Base-by-base conservation (phyloP, 30 jellyfish, hydroid and myxozoan genomes). In the Pelagia noctiluca region DNA sequence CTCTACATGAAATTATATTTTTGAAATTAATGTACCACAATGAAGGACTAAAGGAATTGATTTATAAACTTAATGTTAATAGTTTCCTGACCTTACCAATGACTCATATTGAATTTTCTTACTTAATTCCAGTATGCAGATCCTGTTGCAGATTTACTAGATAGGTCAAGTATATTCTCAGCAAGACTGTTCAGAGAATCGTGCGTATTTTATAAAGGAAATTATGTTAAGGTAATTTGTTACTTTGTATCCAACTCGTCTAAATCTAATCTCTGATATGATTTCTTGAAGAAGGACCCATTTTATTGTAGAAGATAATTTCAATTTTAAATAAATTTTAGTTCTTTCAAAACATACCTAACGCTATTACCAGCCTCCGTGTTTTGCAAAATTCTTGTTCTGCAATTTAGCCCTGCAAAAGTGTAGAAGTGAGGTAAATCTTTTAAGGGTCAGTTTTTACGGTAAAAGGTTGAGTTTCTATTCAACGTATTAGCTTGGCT, bases 131-230 rank as follows among this genome's bases (percentile, higher is more conserved):
- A 93, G 98, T 93, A 93, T 77, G 98, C 98, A 42, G 98, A 93
- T 70, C 98, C 98, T 2, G 98, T 93, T 13, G 98, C 98, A 29
- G 96, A 93, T 63, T 72, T 93, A 38, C 77, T 93, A 61, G 98
- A 93, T 68, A 80, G 93, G 64, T 63, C 86, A 31, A 89, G 87
- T 19, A 80, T 89, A 13, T 93, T 93, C 48, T 74, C 97, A 69
- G 92, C 98, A 25, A 88, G 98, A 26, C 75, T 93, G 23, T 93
- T 93, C 67, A 64, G 98, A 42, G 98, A 93, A 57, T 93, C 98
- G 38, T 93, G 98, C 71, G 98, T 93, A 63, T 86, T 72, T 76
- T 87, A 84, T 53, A 87, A 89, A 81, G 98, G 98, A 32, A 93
- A 93, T 71, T 93, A 93, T 82, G 98, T 93, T 32, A 93, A 93